Base-by-base conservation (phyloP, 2,888 invertebrate species). In the Hypolimnas misippus region DNA sequence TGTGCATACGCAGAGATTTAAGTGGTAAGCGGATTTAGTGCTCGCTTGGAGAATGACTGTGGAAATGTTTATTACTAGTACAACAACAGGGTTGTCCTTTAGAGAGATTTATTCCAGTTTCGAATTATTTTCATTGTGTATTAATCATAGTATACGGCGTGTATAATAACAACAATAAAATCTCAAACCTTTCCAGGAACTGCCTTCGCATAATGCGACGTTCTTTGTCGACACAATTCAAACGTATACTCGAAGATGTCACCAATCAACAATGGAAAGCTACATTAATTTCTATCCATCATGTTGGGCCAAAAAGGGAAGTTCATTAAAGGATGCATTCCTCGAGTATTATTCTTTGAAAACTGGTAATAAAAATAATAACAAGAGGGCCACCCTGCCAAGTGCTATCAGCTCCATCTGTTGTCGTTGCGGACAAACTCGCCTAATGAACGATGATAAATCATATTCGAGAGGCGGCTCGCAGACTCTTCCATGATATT, bases 371-470 rank as follows among this genome's bases (percentile, higher is more conserved):
- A 92, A 92, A 91, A 92, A 92, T 92, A 92, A 91, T 91, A 92
- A 92, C 89, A 89, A 88, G 87, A 82, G 85, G 91, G 91, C 92
- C 92, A 92, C 92, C 92, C 92, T 91, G 92, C 89, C 89, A 91
- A 91, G 91, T 91, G 89, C 87, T 92, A 92, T 92, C 92, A 89
- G 91, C 91, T 87, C 91, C 91, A 92, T 92, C 91, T 92, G 91
- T 92, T 92, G 91, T 91, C 91, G 91, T 82, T 87, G 89, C 89
- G 91, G 91, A 92, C 91, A 92, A 92, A 92, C 91, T 92, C 91
- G 85, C 88, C 89, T 92, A 92, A 92, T 92, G 91, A 92, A 92
- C 91, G 91, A 92, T 92, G 91, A 92, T 92, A 91, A 92, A 92
- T 92, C 92, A 92, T 92, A 92, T 91, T 92, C 91, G 91, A 92